Percentiles rank a stretch among this genome's conserved stretches.
phyloP scores from a whole-genome alignment of 2,888 invertebrate genomes.

The Euzophera pinguis region DNA sequence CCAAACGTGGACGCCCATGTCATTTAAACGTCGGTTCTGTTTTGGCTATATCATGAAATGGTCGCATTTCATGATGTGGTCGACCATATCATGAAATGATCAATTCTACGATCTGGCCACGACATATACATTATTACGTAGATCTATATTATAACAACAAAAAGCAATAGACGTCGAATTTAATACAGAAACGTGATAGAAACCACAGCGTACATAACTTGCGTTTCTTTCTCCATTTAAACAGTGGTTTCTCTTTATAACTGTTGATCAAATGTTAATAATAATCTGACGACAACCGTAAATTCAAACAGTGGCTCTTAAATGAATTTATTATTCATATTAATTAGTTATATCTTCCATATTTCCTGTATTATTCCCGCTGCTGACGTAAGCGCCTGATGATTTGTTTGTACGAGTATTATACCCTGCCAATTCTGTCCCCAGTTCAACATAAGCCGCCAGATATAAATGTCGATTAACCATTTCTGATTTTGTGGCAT shows the following conservation, averaged over 20 bases:
- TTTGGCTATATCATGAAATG: too few relatives aligned
- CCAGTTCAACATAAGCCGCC: conserved; percentile 10
- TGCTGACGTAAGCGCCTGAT: conserved; percentile 6
- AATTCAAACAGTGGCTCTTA: background rate
- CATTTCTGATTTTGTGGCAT: conserved; percentile 15
- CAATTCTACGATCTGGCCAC: too few relatives aligned
- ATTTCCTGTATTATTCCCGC: conserved; percentile 4
- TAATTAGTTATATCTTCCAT: background rate
- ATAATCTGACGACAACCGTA: background rate
- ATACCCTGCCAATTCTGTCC: background rate
- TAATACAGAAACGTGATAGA: background rate
- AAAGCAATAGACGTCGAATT: background rate
- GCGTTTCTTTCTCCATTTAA: background rate
- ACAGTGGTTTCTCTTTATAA: background rate
- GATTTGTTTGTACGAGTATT: background rate
- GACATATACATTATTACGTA: too few relatives aligned
- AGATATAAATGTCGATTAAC: conserved; percentile 12
- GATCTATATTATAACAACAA: too few relatives aligned
- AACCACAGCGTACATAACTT: background rate
- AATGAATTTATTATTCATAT: background rate
- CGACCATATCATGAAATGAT: too few relatives aligned
- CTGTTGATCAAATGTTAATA: background rate
- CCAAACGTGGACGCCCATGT: too few relatives aligned
- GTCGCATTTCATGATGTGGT: too few relatives aligned
- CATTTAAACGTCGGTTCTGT: too few relatives aligned